Base-by-base conservation (phyloP, 2,113 vertebrate species). In the Cyphomyrus discorhynchus region DNA sequence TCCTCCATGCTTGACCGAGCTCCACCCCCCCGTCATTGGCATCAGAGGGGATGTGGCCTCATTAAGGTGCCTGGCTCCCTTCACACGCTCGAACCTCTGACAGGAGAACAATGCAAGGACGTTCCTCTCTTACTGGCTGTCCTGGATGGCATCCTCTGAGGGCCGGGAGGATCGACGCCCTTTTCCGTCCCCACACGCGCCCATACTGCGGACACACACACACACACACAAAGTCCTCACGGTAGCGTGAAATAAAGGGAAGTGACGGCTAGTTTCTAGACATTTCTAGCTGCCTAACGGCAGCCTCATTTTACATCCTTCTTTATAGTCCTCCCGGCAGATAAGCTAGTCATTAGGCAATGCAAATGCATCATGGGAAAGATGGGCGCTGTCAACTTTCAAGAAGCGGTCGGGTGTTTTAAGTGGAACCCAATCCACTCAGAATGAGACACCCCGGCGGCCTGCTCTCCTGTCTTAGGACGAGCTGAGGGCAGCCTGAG, bases 61-160 rank as follows among this genome's bases (percentile, higher is more conserved):
- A 42, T 42, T 80, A 80, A 35, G 15, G 74, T 42, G 31, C 11
- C 74, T 15, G 35, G 35, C 74, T 42, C 74, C 2, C 5, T 39
- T 80, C 70, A 39, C 70, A 42, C 74, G 74, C 74, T 19, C 31
- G 35, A 39, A 80, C 74, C 74, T 80, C 15, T 39, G 74, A 80
- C 74, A 80, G 74, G 74, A 80, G 74, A 80, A 80, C 74, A 80
- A 80, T 80, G 74, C 74, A 80, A 80, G 74, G 74, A 80, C 35
- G 15, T 80, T 80, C 35, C 74, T 80, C 15, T 80, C 35, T 19
- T 80, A 39, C 17, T 19, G 74, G 9, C 74, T 39, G 35, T 80
- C 74, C 74, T 77, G 70, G 31, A 15, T 35, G 31, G 70, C 70
- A 77, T 77, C 70, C 74, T 80, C 6, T 35, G 74, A 7, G 15